A percentile compares a stretch with the other conserved stretches of the same genome.
Conservation (phyloP, 2,888 invertebrate species). For the Pterostichus madidus region DNA sequence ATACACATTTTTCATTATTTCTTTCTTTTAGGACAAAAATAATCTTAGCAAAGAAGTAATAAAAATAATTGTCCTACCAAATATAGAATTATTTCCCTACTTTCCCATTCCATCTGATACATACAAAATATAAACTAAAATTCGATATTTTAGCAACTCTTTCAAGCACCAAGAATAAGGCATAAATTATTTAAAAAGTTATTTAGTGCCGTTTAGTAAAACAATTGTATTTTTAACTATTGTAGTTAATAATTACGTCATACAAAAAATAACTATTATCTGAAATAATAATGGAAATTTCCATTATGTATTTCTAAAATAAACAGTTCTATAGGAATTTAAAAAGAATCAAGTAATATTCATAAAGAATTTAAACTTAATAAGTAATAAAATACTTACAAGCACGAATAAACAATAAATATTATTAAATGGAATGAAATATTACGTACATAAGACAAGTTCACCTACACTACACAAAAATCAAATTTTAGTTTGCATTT, state of each 20-base stretch:
- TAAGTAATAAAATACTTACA: slow-evolving; percentile 1
- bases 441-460: not conserved
- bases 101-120: not conserved
- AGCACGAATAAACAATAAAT: not conserved
- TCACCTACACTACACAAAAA: not conserved
- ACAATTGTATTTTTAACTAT: not conserved
- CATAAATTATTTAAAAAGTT: slow-evolving; percentile 15
- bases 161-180: slow-evolving; percentile 13
- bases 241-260: no score
- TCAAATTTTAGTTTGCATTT: slow-evolving; percentile 28
- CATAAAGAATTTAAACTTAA: not conserved
- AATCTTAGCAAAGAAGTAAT: not conserved
- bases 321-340: no score
- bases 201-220: not conserved
- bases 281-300: not conserved
- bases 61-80: slow-evolving; percentile 15
- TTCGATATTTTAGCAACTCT: not conserved
- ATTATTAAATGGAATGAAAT: slow-evolving; percentile 12
- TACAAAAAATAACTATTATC: not conserved
- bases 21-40: slow-evolving; percentile 5
- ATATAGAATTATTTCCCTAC: not conserved
- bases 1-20: not conserved
- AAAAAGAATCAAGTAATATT: not conserved
- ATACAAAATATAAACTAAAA: slow-evolving; percentile 29
- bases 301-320: not conserved